phyloP scores from a whole-genome alignment of 1,140 invertebrate genomes.

The Drosophila tristis region DNA sequence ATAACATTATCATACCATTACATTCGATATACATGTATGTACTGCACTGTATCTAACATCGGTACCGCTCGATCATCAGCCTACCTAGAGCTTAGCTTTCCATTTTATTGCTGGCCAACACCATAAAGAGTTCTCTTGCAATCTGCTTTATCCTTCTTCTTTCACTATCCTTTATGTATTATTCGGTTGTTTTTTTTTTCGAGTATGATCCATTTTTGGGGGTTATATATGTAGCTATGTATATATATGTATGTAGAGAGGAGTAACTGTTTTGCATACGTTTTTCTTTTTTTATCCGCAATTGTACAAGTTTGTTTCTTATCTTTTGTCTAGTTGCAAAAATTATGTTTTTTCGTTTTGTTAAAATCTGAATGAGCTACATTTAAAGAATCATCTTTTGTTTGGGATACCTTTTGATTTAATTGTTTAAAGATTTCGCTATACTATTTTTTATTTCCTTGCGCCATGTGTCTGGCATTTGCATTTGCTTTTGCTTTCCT shows the following conservation, averaged over 20 bases:
- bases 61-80: constrained; percentile 47
- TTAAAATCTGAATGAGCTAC: constrained; percentile 81
- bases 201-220: constrained; percentile 58
- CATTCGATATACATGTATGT: constrained; percentile 62
- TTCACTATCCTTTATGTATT: constrained; percentile 6
- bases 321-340: constrained; percentile 63
- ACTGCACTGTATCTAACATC: constrained; percentile 45
- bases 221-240: constrained; percentile 67
- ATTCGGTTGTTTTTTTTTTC: constrained; percentile 18
- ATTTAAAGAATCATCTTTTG: constrained; percentile 44
- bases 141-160: constrained; percentile 8
- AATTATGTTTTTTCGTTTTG: constrained; percentile 56
- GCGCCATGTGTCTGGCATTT: constrained; percentile 7
- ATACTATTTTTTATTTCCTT: constrained; percentile 48
- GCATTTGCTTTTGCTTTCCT: constrained; percentile 12
- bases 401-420: constrained; percentile 59
- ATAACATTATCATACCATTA: constrained; percentile 56
- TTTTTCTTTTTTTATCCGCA: constrained; percentile 47
- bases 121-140: constrained; percentile 36
- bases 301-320: constrained; percentile 61
- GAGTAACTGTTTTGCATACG: constrained; percentile 66
- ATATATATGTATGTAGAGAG: constrained; percentile 71
- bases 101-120: constrained; percentile 53
- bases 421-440: constrained; percentile 55
- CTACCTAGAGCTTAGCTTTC: constrained; percentile 72